Evolutionary conservation across 1,140 invertebrate genomes (phyloP).

Genomic region (Berghia stephanieae): DNA sequence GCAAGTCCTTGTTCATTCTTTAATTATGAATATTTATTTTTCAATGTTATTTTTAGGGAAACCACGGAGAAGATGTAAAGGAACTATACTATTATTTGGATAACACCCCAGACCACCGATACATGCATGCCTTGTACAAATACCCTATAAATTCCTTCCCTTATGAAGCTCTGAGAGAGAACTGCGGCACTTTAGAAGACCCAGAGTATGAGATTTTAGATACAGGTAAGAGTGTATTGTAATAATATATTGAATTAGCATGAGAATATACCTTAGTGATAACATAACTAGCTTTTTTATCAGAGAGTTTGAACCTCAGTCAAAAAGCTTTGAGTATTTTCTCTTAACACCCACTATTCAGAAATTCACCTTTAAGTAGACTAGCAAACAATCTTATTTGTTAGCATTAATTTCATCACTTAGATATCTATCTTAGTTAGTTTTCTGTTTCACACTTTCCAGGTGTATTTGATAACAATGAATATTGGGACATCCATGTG

Average conservation of each 20-base stretch:
- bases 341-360: too few species aligned
- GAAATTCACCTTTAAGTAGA: too few species aligned
- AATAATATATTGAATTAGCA: too few species aligned
- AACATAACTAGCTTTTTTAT: too few species aligned
- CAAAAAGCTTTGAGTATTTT: too few species aligned
- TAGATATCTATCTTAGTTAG: not conserved
- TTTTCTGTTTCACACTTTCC: not conserved
- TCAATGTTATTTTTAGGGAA: conserved; percentile 50
- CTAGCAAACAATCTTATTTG: too few species aligned
- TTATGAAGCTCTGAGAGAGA: conserved; percentile 55
- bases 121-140: conserved; percentile 64
- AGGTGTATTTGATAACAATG: conserved; percentile 57
- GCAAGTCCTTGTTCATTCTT: too few species aligned
- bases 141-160: conserved; percentile 62
- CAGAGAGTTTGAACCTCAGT: too few species aligned
- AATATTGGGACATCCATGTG: conserved; percentile 61
- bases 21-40: not conserved
- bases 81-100: conserved; percentile 63
- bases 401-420: too few species aligned
- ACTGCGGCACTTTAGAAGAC: conserved; percentile 32
- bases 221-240: conserved; percentile 51
- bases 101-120: conserved; percentile 57
- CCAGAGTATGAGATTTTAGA: conserved; percentile 61
- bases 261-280: too few species aligned
- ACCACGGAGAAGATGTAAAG: conserved; percentile 67